Evolutionary conservation across 2,113 vertebrate genomes (phyloP), one percentile per base, ranked within the genome.

Genomic region (Myotis lucifugus): DNA sequence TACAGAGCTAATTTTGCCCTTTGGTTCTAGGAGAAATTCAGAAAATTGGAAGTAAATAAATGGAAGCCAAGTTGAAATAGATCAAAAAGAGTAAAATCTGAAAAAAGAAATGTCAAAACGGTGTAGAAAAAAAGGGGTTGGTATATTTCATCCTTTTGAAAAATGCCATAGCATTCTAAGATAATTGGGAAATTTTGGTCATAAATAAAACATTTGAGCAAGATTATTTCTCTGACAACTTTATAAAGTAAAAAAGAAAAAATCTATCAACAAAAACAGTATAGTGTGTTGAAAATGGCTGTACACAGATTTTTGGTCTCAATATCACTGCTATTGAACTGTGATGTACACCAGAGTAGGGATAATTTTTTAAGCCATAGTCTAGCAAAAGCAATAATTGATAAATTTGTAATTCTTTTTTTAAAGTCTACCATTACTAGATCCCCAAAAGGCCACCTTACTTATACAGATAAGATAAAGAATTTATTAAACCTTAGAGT

Each of bases 111-210:
- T 78, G 2, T 12, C 61, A 69, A 52, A 34, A 42, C 42, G 6
- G 25, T 37, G 32, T 72, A 17, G 0, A 72, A 93, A 2, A 40
- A 70, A 34, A 69, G 48, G 5, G 2, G 5, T 69, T 64, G 40
- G 84, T 81, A 37, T 85, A 93, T 91, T 72, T 82, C 5, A 72
- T 54, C 11, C 8, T 82, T 74, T 70, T 67, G 8, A 74, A 96
- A 93, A 69, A 18, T 54, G 5, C 50, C 88, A 19, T n/a, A 50
- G 8, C 18, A 82, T 67, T 91, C 15, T 83, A 90, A 8, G 0
- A 91, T 70, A 23, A 40, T 25, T 50, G 25, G 18, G 0, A 89
- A 79, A 64, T 37, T 64, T 40, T n/a, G 27, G 1, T 50, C 17
- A 84, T 74, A 19, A 88, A 74, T 46, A 76, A 42, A 83, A 87